Evolutionary conservation across 1,140 invertebrate genomes (phyloP).

Genomic region (Fopius arisanus): DNA sequence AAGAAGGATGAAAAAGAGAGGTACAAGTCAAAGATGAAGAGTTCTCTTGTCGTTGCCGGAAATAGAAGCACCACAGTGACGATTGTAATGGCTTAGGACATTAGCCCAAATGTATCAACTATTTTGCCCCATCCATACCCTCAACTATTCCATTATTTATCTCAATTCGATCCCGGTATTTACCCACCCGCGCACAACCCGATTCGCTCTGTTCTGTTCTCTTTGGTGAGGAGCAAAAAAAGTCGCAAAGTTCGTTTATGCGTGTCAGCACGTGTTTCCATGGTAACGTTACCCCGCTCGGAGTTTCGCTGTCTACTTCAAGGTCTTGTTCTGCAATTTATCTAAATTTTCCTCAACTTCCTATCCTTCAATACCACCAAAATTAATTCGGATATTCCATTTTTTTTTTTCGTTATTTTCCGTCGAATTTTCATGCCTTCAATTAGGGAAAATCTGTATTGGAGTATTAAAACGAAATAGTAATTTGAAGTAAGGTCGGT

Average conservation of each 20-base stretch:
- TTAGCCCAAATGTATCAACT: not conserved
- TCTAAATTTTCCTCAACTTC: not conserved
- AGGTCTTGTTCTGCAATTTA: not conserved
- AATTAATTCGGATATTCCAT: not conserved
- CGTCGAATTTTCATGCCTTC: too few species aligned
- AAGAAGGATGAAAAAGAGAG: slow-evolving; percentile 30
- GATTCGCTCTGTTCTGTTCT: too few species aligned
- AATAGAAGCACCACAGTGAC: not conserved
- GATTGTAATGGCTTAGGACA: not conserved
- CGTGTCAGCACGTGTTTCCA: slow-evolving; percentile 16
- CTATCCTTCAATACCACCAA: not conserved
- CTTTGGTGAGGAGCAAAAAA: not conserved
- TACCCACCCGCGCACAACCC: slow-evolving; percentile 7
- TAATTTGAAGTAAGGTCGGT: too few species aligned
- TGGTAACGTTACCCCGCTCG: slow-evolving; percentile 18
- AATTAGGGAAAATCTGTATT: too few species aligned
- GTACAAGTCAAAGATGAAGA: slow-evolving; percentile 20
- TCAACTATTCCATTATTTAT: not conserved
- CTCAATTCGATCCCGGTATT: not conserved
- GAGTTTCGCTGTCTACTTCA: not conserved
- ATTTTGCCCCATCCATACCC: not conserved
- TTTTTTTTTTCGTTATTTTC: too few species aligned
- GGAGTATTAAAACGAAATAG: too few species aligned
- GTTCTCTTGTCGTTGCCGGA: not conserved
- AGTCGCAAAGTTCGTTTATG: not conserved